These are phyloP conservation scores for Aquatica leii DNA, from an alignment of 2,888 invertebrate genomes.

Conservation along the genomic window DNA sequence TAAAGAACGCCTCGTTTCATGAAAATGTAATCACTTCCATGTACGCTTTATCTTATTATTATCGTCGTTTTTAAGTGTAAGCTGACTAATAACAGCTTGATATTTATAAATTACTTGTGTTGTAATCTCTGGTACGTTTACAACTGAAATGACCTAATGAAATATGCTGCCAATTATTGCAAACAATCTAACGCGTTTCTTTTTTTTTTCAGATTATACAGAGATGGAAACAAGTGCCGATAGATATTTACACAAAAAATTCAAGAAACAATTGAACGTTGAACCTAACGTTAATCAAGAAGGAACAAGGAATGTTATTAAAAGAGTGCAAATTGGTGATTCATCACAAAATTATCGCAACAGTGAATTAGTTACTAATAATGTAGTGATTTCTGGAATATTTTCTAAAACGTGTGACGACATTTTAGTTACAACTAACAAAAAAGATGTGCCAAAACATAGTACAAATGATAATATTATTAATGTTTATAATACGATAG, in stretches of 20 bases:
- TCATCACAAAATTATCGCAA: background rate
- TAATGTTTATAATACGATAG: slow-evolving; percentile 39
- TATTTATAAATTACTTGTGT: background rate
- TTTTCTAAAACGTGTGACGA: slow-evolving; percentile 15
- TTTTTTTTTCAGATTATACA: slow-evolving; percentile 45
- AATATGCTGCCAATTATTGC: no score
- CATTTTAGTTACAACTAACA: slow-evolving; percentile 42
- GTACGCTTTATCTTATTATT: background rate
- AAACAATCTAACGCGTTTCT: no score
- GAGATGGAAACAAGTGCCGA: slow-evolving; percentile 58
- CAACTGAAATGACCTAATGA: no score
- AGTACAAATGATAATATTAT: slow-evolving; percentile 55
- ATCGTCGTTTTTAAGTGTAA: background rate
- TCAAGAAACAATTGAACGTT: slow-evolving; percentile 83
- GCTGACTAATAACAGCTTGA: background rate
- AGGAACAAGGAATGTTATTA: slow-evolving; percentile 48
- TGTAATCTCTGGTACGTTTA: background rate
- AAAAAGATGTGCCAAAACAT: slow-evolving; percentile 55
- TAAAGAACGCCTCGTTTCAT: no score
- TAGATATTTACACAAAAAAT: slow-evolving; percentile 91
- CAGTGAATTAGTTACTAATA: background rate
- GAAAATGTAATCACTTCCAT: slow-evolving; percentile 5
- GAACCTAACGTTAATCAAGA: slow-evolving; percentile 46
- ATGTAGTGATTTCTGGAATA: slow-evolving; percentile 23
- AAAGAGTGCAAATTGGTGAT: slow-evolving; percentile 5